These are phyloP conservation scores for Sitophilus oryzae DNA, from an alignment of 1,140 invertebrate species.

Conservation along the genomic window DNA sequence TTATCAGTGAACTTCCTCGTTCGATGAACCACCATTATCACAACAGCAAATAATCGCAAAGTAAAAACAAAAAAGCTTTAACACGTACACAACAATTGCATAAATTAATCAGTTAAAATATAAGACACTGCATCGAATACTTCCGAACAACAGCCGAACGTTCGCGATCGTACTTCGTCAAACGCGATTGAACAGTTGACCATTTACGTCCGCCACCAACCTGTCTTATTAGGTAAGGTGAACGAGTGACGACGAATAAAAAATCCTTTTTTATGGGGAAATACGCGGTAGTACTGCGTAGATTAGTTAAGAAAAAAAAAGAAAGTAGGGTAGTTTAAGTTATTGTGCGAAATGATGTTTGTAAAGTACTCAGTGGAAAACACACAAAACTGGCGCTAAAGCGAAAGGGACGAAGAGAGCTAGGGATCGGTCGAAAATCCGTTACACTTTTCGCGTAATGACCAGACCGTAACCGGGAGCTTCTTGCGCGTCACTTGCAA, in stretches of 20 bases:
- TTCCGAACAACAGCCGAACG: conserved; percentile 1
- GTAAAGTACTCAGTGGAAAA: too few species aligned
- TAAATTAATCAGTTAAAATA: background rate
- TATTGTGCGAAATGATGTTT: too few species aligned
- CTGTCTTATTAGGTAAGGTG: conserved; percentile 16
- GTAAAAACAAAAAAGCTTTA: conserved; percentile 5
- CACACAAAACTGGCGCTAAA: too few species aligned
- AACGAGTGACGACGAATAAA: conserved; percentile 11
- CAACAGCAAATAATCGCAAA: background rate
- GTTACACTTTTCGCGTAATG: conserved; percentile 13
- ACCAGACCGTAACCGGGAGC: conserved; percentile 12
- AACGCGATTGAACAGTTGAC: conserved; percentile 9
- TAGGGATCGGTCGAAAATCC: conserved; percentile 3
- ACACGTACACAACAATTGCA: background rate
- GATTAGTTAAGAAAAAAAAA: conserved; percentile 1
- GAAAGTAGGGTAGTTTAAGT: too few species aligned
- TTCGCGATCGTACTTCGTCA: conserved; percentile 16
- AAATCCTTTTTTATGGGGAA: conserved; percentile 6
- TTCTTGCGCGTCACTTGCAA: too few species aligned
- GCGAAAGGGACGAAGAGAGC: conserved; percentile 3
- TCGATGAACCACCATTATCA: conserved; percentile 28
- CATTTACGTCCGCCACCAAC: conserved; percentile 10
- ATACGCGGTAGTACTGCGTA: background rate
- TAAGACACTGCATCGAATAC: conserved; percentile 17
- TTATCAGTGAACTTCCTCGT: conserved; percentile 17